Base-by-base conservation (phyloP, 2,113 vertebrate species). In the Glaucidium brasilianum region DNA sequence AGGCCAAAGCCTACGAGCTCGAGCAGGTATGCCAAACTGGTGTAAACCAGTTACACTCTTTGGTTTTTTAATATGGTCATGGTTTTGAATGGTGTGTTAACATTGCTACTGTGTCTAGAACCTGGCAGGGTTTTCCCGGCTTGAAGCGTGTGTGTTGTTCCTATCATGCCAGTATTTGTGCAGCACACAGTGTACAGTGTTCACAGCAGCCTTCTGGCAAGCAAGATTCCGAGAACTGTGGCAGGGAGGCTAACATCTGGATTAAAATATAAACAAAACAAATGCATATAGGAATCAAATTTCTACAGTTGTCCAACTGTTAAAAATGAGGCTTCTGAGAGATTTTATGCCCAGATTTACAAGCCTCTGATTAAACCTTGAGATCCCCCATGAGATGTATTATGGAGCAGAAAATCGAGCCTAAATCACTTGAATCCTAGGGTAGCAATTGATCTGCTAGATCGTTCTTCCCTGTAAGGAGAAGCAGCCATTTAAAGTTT, bases 1-100 rank as follows among this genome's bases (percentile, higher is more conserved):
- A 99, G 95, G 99, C 99, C 96, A 99, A 99, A 89, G 99, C 99
- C 71, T 99, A 99, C 1, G 99, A 99, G 94, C 97, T 99, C 13
- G 99, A 99, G 94, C 99, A 99, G 99, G 99, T 99, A 96, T 29
- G 69, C 67, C 60, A 53, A 16, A 50, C 20, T 0, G 0, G 11
- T 15, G 11, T 12, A 5, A 67, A 53, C 10, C 25, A 12, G 2
- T 56, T 34, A 5, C 2, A 1, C 26, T n/a, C 1, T 43, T 34
- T 16, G 14, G 10, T 12, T 59, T 56, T 52, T 74, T 27, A 17
- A 11, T 49, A 7, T 1, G 2, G 12, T 15, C 4, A 18, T 21
- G 60, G 19, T 74, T 84, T 34, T 37, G 74, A 68, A 30, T 1
- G 5, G 17, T 30, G 41, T 4, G 1, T 62, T 91, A 0, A 0